Evolutionary conservation across 2,888 invertebrate genomes (phyloP).

Genomic region (Adelphocoris suturalis): DNA sequence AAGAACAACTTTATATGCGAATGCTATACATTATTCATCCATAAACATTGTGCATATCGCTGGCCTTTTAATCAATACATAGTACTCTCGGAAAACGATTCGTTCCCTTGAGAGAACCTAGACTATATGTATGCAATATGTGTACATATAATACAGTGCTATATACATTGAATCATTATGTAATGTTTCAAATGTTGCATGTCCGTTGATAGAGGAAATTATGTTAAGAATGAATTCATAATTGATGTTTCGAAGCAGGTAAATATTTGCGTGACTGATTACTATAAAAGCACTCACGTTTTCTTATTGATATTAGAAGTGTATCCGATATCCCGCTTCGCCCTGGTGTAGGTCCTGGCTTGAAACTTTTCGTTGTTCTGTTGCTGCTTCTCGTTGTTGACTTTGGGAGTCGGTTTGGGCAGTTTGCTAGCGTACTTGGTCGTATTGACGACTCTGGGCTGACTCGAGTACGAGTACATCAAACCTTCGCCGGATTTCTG

Average conservation of each 20-base stretch:
- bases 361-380: constrained; percentile 68
- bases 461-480: constrained; percentile 77
- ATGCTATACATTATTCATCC: too few species aligned
- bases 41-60: too few species aligned
- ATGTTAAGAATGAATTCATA: too few species aligned
- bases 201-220: too few species aligned
- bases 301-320: constrained; percentile 57
- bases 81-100: too few species aligned
- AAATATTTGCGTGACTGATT: neutral
- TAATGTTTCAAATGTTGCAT: too few species aligned
- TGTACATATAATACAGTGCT: too few species aligned
- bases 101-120: too few species aligned
- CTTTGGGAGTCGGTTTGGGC: constrained; percentile 71
- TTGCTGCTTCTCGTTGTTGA: constrained; percentile 66
- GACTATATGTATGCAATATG: too few species aligned
- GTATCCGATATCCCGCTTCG: constrained; percentile 68
- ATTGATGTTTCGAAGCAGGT: neutral
- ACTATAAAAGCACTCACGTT: constrained; percentile 59
- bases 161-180: too few species aligned
- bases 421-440: constrained; percentile 71
- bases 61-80: too few species aligned
- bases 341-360: constrained; percentile 65
- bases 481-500: constrained; percentile 77
- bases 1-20: too few species aligned
- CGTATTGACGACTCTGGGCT: constrained; percentile 77